Conservation (phyloP, 2,113 vertebrate species). For the Leptocoma aspasia region DNA sequence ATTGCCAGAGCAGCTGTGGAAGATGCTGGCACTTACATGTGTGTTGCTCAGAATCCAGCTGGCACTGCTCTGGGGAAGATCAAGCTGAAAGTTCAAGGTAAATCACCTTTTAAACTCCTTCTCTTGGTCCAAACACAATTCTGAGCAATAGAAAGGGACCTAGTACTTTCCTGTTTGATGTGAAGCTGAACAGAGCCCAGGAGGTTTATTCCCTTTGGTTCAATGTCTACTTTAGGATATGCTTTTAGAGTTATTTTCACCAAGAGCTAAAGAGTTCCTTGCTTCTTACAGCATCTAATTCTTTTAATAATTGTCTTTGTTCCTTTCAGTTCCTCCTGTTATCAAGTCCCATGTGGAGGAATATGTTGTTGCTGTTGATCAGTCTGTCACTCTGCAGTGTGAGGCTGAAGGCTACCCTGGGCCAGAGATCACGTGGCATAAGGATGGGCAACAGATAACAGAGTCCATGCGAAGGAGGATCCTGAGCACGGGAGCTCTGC, state of each 20-base stretch:
- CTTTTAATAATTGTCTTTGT: neutral
- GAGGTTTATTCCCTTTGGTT: neutral
- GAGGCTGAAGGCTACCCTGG: constrained; percentile 81
- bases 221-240: neutral
- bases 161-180: neutral
- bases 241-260: neutral
- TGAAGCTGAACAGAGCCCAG: neutral
- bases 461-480: constrained; percentile 79
- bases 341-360: constrained; percentile 74
- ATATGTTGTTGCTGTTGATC: constrained; percentile 78
- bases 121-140: neutral
- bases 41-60: constrained; percentile 93
- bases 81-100: constrained; percentile 93
- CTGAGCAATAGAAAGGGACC: neutral
- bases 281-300: neutral
- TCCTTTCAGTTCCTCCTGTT: constrained; percentile 83
- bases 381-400: constrained; percentile 84
- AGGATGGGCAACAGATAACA: constrained; percentile 76
- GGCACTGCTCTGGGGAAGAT: constrained; percentile 93
- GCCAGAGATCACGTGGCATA: constrained; percentile 85
- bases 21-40: constrained; percentile 90
- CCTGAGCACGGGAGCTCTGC: constrained; percentile 85
- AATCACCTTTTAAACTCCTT: neutral
- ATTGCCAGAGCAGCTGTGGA: constrained; percentile 81
- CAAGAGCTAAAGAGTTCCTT: neutral